These are phyloP conservation scores for Eonycteris spelaea DNA, from an alignment of 2,113 vertebrate genomes.

Conservation along the genomic window DNA sequence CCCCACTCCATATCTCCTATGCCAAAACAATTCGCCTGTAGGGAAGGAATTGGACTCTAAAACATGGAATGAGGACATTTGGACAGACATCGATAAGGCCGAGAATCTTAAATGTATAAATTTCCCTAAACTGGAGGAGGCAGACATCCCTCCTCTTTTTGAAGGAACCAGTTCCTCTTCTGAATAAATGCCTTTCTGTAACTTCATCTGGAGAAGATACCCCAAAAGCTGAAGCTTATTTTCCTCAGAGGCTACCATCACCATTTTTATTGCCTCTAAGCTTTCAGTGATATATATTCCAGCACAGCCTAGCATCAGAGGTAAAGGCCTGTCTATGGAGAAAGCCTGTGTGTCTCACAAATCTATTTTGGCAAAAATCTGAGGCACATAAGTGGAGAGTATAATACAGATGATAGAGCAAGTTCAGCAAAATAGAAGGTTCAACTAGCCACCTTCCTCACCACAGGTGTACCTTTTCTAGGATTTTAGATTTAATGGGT, in stretches of 20 bases:
- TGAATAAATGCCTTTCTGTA: not conserved
- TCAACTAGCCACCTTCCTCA: not conserved
- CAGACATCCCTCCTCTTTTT: not conserved
- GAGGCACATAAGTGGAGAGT: no score
- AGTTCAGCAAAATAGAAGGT: not conserved
- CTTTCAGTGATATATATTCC: not conserved
- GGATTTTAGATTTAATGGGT: not conserved
- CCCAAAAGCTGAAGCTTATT: not conserved
- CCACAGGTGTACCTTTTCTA: not conserved
- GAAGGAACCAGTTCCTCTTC: not conserved
- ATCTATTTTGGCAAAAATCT: not conserved
- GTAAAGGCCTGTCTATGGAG: not conserved
- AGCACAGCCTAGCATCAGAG: not conserved
- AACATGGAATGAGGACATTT: not conserved
- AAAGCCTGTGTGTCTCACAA: no score
- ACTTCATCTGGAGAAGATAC: not conserved
- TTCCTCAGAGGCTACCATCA: not conserved
- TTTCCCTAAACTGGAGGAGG: not conserved
- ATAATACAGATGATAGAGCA: not conserved
- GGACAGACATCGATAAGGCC: not conserved
- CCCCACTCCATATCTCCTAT: not conserved
- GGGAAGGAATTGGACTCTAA: not conserved
- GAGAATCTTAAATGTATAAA: not conserved
- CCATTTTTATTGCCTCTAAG: not conserved
- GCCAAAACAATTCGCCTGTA: accelerated